Conservation (phyloP, 2,797 vertebrate genomes). For the Arnoldichthys spilopterus region DNA sequence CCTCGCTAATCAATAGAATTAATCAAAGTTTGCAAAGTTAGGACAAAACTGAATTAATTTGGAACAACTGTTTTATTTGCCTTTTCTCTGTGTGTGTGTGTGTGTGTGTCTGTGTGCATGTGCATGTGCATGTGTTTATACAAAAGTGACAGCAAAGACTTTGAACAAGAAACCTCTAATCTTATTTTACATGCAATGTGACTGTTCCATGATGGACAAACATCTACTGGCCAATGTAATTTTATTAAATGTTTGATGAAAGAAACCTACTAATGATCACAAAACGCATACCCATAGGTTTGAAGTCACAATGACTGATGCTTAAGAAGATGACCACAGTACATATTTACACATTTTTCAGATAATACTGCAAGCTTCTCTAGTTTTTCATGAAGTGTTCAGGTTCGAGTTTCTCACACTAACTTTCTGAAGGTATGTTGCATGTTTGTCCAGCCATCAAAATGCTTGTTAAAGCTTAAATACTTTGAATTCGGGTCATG, state of each 20-base stretch:
- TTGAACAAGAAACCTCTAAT: background rate
- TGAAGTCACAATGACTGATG: background rate
- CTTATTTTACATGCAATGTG: background rate
- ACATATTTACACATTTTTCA: slow-evolving; percentile 28
- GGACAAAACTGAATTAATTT: background rate
- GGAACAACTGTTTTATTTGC: slow-evolving; percentile 7
- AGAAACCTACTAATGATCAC: background rate
- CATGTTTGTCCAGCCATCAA: slow-evolving; percentile 59
- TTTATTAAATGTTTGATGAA: background rate
- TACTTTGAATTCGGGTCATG: slow-evolving; percentile 54
- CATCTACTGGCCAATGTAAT: background rate
- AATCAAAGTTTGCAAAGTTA: slow-evolving; percentile 8
- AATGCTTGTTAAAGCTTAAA: slow-evolving; percentile 70
- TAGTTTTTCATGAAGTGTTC: slow-evolving; percentile 34
- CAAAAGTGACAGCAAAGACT: background rate
- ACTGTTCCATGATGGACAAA: background rate
- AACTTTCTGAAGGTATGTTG: slow-evolving; percentile 30
- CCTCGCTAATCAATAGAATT: background rate
- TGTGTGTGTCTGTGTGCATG: background rate
- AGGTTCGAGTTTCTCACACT: slow-evolving; percentile 53
- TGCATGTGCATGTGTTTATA: background rate
- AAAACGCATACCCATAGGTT: background rate
- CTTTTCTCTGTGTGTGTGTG: background rate
- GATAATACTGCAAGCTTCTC: slow-evolving; percentile 35
- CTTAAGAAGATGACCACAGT: background rate